A percentile compares a stretch with the other conserved stretches of the same genome.
Evolutionary conservation across 1,140 invertebrate genomes (phyloP).

Genomic region (Bemisia tabaci): DNA sequence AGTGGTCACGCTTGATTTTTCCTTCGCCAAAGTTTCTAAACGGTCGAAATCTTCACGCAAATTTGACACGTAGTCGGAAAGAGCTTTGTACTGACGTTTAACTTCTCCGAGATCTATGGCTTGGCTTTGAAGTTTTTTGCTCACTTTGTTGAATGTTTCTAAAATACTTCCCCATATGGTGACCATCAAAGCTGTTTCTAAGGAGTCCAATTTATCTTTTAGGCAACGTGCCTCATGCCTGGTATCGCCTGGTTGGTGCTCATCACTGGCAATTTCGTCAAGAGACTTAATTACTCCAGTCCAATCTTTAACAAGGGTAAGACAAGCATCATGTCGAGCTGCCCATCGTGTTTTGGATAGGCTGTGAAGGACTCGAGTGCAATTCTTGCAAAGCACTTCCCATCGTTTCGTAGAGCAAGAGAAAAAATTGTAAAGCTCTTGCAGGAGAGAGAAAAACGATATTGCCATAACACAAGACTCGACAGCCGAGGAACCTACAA

Average conservation of each 20-base stretch:
- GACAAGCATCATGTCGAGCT: conserved; percentile 10
- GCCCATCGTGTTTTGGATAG: conserved; percentile 8
- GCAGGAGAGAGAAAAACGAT: conserved; percentile 18
- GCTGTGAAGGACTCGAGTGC: conserved; percentile 5
- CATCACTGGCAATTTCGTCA: conserved; percentile 6
- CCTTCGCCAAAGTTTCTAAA: conserved; percentile 10
- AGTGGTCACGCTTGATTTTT: conserved; percentile 8
- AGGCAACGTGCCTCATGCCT: conserved; percentile 9
- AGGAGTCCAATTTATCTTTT: conserved; percentile 9
- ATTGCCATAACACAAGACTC: conserved; percentile 16
- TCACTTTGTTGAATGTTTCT: conserved; percentile 9
- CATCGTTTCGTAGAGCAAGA: conserved; percentile 19
- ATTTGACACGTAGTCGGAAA: conserved; percentile 12
- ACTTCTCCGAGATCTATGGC: conserved; percentile 8
- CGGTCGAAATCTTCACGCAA: conserved; percentile 9
- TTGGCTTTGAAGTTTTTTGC: conserved; percentile 9
- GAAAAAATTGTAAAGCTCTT: conserved; percentile 7
- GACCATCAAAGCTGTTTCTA: conserved; percentile 15
- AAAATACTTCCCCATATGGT: conserved; percentile 13
- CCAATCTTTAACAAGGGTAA: conserved; percentile 5
- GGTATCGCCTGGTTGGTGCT: too few species aligned
- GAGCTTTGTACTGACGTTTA: conserved; percentile 10
- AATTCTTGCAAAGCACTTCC: conserved; percentile 12
- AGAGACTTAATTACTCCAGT: conserved; percentile 6
- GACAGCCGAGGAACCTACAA: conserved; percentile 4